Evolutionary conservation across 2,113 vertebrate species (phyloP).

Genomic region (Prunella himalayana): DNA sequence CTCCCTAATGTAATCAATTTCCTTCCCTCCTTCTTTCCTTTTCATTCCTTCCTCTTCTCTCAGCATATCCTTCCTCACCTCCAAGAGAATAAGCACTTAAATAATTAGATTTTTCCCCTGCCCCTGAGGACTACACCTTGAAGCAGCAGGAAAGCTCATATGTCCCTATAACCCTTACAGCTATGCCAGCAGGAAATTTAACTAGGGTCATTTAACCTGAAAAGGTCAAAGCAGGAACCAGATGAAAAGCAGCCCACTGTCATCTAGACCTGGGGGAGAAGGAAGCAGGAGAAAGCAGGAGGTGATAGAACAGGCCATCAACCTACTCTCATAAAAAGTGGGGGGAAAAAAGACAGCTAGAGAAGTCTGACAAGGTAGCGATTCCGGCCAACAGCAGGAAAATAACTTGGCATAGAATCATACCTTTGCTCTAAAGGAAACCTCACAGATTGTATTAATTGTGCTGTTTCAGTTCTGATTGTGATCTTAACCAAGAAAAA

Average conservation of each 20-base stretch:
- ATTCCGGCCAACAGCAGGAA: not conserved
- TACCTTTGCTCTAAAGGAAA: not conserved
- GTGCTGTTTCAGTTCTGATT: not conserved
- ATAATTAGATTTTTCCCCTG: conserved; percentile 43
- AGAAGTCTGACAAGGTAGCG: not conserved
- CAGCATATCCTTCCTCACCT: conserved; percentile 1
- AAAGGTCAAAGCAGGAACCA: conserved; percentile 53
- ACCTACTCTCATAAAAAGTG: conserved; percentile 9
- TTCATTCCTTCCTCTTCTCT: conserved; percentile 45
- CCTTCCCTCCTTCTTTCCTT: conserved; percentile 30
- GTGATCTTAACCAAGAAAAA: not conserved
- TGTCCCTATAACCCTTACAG: conserved; percentile 9
- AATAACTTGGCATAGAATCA: not conserved
- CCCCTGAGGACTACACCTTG: conserved; percentile 37
- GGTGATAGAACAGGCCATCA: conserved; percentile 24
- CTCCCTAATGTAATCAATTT: conserved; percentile 43
- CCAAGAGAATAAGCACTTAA: conserved; percentile 21
- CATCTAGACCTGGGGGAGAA: conserved; percentile 8
- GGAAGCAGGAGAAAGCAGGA: conserved; percentile 6
- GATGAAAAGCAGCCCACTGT: conserved; percentile 49
- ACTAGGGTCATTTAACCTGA: conserved; percentile 42
- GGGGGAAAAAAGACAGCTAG: not conserved
- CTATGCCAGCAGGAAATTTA: conserved; percentile 51
- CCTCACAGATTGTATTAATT: not conserved
- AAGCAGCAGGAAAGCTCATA: conserved; percentile 54